phyloP scores from a whole-genome alignment of 30 jellyfish, hydroid and myxozoan genomes.

The Catostylus mosaicus region DNA sequence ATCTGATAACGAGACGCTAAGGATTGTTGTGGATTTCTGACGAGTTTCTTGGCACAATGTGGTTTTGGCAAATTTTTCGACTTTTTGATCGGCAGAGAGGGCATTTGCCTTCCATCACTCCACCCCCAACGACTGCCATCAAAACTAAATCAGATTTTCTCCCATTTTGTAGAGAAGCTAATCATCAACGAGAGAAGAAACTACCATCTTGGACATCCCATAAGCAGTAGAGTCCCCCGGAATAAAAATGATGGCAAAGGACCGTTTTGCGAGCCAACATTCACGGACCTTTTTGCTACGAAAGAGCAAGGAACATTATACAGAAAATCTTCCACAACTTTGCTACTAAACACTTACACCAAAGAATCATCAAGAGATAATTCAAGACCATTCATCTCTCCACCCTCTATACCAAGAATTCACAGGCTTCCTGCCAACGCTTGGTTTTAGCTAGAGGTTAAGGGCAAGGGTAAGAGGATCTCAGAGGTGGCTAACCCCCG shows the following conservation, averaged over 20 bases:
- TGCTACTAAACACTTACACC: not conserved
- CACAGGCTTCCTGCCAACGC: not conserved
- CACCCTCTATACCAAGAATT: not conserved
- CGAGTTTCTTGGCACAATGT: too few relatives aligned
- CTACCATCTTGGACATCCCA: constrained; percentile 22
- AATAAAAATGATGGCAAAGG: not conserved
- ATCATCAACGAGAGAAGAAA: not conserved
- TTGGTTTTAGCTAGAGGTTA: not conserved
- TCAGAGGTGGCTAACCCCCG: too few relatives aligned
- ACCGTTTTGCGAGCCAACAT: not conserved
- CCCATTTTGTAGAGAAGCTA: not conserved
- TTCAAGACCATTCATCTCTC: not conserved
- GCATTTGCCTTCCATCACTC: not conserved
- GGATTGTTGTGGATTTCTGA: too few relatives aligned
- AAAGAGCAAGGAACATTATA: not conserved
- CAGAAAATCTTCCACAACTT: not conserved
- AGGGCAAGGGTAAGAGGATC: too few relatives aligned
- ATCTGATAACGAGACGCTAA: too few relatives aligned
- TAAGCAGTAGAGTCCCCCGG: not conserved
- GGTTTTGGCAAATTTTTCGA: too few relatives aligned
- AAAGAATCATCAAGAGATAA: not conserved
- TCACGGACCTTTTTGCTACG: not conserved
- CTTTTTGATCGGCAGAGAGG: not conserved
- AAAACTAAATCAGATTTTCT: too few relatives aligned
- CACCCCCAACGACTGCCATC: not conserved